These are phyloP conservation scores for Varroa destructor DNA, from an alignment of 1,140 invertebrate genomes.

Conservation along the genomic window DNA sequence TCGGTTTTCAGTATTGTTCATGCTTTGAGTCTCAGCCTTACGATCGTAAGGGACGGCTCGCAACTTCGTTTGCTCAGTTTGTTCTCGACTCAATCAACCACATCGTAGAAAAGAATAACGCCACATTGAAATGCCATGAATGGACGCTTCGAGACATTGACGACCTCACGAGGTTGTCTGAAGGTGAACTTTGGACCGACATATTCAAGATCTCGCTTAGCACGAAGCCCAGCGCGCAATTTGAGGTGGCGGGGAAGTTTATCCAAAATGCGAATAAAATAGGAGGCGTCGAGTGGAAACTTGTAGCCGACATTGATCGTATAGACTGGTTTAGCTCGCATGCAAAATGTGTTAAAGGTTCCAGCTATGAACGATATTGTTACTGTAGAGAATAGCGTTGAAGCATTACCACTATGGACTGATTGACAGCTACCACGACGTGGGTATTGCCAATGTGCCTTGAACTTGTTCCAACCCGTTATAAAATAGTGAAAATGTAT, in stretches of 20 bases:
- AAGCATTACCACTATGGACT: neutral
- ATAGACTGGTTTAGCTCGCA: conserved; percentile 23
- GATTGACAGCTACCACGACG: no score
- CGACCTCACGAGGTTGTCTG: neutral
- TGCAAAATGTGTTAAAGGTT: conserved; percentile 8
- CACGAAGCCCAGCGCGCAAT: conserved; percentile 3
- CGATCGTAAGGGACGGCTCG: neutral
- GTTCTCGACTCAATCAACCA: neutral
- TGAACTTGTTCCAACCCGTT: no score
- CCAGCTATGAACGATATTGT: conserved; percentile 21
- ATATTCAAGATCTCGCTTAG: neutral
- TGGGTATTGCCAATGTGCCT: no score
- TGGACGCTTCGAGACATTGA: conserved; percentile 1
- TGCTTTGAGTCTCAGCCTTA: conserved; percentile 13
- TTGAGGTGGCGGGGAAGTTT: neutral
- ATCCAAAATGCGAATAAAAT: neutral
- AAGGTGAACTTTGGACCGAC: conserved; percentile 7
- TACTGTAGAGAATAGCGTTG: conserved; percentile 1
- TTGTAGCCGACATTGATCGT: conserved; percentile 11
- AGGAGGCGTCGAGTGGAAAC: neutral
- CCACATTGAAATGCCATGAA: conserved; percentile 1
- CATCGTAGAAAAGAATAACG: neutral
- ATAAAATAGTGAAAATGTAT: no score
- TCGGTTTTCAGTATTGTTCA: conserved; percentile 18
- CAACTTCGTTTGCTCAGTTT: neutral